Evolutionary conservation across 2,797 vertebrate species (phyloP).

Genomic region (Cetoscarus ocellatus): DNA sequence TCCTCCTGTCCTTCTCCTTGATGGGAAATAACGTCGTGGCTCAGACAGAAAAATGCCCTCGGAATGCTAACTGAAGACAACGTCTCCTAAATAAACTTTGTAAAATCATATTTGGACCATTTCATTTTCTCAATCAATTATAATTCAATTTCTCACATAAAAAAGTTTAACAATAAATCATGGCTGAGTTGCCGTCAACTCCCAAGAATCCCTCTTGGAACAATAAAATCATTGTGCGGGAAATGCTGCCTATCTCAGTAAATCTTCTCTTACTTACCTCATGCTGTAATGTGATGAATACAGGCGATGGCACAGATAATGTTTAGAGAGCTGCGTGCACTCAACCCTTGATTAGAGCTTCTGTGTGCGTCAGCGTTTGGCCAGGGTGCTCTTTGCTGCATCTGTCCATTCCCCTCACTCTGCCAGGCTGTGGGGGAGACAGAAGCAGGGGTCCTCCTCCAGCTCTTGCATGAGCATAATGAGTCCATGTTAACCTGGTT

Average conservation of each 20-base stretch:
- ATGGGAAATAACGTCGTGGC: conserved; percentile 28
- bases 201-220: neutral
- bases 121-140: conserved; percentile 5
- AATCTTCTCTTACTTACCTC: conserved; percentile 1
- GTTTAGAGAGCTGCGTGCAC: conserved; percentile 29
- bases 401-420: conserved; percentile 51
- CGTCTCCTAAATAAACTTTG: conserved; percentile 29
- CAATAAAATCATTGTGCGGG: neutral
- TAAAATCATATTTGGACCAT: conserved; percentile 39
- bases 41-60: conserved; percentile 48
- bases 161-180: conserved; percentile 23
- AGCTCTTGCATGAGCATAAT: conserved; percentile 52
- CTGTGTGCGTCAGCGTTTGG: conserved; percentile 48
- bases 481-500: conserved; percentile 45
- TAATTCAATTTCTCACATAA: conserved; percentile 6
- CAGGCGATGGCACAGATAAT: conserved; percentile 23
- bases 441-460: conserved; percentile 25
- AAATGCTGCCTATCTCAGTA: conserved; percentile 8
- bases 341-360: conserved; percentile 44
- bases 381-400: conserved; percentile 22
- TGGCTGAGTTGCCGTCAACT: conserved; percentile 34
- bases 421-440: conserved; percentile 40
- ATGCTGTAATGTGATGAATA: conserved; percentile 25
- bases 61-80: conserved; percentile 37
- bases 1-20: conserved; percentile 16